phyloP scores from a whole-genome alignment of 37 sponge, comb jelly and placozoan genomes.

The Diacarnus erythraeanus region DNA sequence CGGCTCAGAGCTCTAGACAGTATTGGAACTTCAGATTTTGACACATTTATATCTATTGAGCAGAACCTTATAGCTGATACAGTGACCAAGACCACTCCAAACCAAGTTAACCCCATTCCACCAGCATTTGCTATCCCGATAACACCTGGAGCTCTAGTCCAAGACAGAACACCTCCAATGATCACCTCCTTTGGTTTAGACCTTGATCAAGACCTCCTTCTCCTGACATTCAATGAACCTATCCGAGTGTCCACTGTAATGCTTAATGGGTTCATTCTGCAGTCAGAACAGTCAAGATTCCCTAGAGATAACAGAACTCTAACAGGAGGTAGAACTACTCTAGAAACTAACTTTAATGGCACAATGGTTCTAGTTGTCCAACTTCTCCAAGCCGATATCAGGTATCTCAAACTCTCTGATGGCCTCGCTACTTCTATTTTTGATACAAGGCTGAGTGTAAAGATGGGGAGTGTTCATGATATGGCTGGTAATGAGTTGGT shows the following conservation, averaged over 20 bases:
- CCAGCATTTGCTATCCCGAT: conserved; percentile 34
- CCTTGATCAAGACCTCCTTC: conserved; percentile 53
- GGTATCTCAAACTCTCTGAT: conserved; percentile 74
- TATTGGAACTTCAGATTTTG: conserved; percentile 53
- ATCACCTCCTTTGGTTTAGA: conserved; percentile 66
- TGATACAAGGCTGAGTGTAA: conserved; percentile 58
- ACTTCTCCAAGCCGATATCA: conserved; percentile 68
- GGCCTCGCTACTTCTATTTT: conserved; percentile 52
- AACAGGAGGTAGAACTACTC: conserved; percentile 56
- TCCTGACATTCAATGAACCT: conserved; percentile 79
- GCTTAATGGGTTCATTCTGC: conserved; percentile 48
- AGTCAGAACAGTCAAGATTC: conserved; percentile 24
- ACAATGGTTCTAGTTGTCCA: conserved; percentile 63
- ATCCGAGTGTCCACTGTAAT: conserved; percentile 64
- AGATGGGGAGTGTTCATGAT: conserved; percentile 53
- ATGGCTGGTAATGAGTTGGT: conserved; percentile 77
- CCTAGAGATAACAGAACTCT: conserved; percentile 55
- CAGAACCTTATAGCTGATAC: conserved; percentile 64
- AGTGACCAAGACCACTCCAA: conserved; percentile 48
- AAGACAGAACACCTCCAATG: conserved; percentile 57
- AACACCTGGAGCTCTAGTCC: conserved; percentile 21
- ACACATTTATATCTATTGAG: conserved; percentile 76
- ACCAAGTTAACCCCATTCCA: conserved; percentile 38
- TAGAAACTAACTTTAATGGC: conserved; percentile 58
- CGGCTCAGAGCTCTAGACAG: conserved; percentile 46